phyloP scores from a whole-genome alignment of 2,888 invertebrate species.

The Tipula helvola region DNA sequence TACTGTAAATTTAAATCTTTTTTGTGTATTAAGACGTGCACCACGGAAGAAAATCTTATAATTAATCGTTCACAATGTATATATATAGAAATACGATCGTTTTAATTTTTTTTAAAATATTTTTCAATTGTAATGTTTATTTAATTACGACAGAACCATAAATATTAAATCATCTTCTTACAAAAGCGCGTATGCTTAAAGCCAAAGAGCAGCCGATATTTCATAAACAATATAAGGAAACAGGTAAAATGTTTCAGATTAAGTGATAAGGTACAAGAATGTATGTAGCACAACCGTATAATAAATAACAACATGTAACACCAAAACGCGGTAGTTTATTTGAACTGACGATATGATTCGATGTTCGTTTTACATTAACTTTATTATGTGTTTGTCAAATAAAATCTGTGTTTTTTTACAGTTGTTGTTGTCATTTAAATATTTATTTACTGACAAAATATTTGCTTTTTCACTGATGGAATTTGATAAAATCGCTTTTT shows the following conservation, averaged over 20 bases:
- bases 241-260: background rate
- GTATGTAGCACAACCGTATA: background rate
- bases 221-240: background rate
- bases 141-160: background rate
- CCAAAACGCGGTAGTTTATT: background rate
- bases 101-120: no score
- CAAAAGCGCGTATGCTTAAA: background rate
- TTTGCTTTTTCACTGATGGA: background rate
- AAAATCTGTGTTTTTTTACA: background rate
- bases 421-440: background rate
- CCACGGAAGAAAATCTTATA: background rate
- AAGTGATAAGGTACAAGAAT: background rate
- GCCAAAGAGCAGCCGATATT: background rate
- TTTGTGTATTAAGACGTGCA: background rate
- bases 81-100: background rate
- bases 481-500: background rate
- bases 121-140: background rate
- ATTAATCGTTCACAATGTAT: background rate
- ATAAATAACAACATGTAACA: background rate
- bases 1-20: background rate
- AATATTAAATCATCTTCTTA: background rate
- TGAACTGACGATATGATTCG: background rate
- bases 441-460: background rate
- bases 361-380: background rate
- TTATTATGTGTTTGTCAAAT: background rate